Base-by-base conservation (phyloP, 2,797 vertebrate genomes). In the Harpagifer antarcticus region DNA sequence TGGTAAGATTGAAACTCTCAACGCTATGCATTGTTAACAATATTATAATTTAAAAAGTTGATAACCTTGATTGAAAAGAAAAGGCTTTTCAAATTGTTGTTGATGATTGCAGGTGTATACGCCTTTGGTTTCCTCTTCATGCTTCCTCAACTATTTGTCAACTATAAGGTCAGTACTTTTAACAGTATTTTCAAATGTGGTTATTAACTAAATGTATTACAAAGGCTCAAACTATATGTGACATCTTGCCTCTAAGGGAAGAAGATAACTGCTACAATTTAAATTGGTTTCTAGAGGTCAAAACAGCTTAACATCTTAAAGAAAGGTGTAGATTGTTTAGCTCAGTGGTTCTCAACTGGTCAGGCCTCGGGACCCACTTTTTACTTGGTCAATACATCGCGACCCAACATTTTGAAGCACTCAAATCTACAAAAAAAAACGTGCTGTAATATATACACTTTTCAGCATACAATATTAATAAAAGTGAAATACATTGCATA, bases 121-220 rank as follows among this genome's bases (percentile, higher is more conserved):
- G 98, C 98, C 1, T 99, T 99, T 64, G 98, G 98, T 72, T 99
- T 99, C 90, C 96, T 99, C 69, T 99, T 99, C 85, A 99, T 99
- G 98, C 93, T 99, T 86, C 98, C 98, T n/a, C 98, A 99, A 49
- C 96, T 99, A 14, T 99, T 99, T 71, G 98, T 99, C 85, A 99
- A 99, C 93, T 99, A 98, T 84, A 99, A 99, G 97, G 98, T 99
- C 11, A 68, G 93, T 82, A 23, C 20, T 57, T 23, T 47, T 20
- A 7, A 9, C 4, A 1, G 11, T 0, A 20, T 44, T 57, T 52
- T 5, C 42, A 50, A 40, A 42, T 43, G 10, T 48, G 5, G 2
- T 43, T 47, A 14, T 40, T n/a, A 52, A 71, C 17, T 15, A 23
- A 1, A 50, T 44, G 4, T 44, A 17, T n/a, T 0, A 56, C 42